A percentile compares a stretch with the other conserved stretches of the same genome.
Conservation (phyloP, 2,113 vertebrate species). For the Varanus salvator region DNA sequence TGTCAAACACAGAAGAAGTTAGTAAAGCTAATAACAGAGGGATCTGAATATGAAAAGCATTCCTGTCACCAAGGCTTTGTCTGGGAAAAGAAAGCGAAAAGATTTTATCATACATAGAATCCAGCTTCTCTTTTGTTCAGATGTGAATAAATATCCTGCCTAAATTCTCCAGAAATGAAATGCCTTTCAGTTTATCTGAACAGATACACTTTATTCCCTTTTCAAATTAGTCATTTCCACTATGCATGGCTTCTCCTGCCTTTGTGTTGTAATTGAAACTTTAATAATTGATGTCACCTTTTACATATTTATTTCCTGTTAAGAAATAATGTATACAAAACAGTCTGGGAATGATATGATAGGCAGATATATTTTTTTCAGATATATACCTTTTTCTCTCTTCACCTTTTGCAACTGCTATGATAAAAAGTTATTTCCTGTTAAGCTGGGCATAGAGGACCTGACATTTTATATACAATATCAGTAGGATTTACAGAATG, state of each 20-base stretch:
- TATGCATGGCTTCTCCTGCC: constrained; percentile 25
- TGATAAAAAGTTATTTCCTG: constrained; percentile 67
- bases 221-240: constrained; percentile 57
- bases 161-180: constrained; percentile 51
- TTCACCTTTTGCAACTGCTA: fast-evolving
- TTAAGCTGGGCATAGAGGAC: constrained; percentile 29
- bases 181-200: constrained; percentile 60
- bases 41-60: constrained; percentile 55
- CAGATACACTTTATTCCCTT: constrained; percentile 60
- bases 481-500: constrained; percentile 57
- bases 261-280: constrained; percentile 55
- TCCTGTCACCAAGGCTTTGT: constrained; percentile 50
- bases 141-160: constrained; percentile 67
- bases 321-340: constrained; percentile 52
- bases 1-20: constrained; percentile 18
- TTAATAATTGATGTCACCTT: constrained; percentile 66
- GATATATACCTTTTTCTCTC: constrained; percentile 40
- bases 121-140: constrained; percentile 60
- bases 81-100: constrained; percentile 49
- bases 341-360: constrained; percentile 23
- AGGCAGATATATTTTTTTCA: constrained; percentile 57
- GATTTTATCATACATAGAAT: constrained; percentile 55
- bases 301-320: constrained; percentile 68
- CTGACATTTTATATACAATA: neutral
- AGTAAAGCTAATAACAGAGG: constrained; percentile 47